Conservation (phyloP, 1,140 invertebrate species). For the Marisa cornuarietis region DNA sequence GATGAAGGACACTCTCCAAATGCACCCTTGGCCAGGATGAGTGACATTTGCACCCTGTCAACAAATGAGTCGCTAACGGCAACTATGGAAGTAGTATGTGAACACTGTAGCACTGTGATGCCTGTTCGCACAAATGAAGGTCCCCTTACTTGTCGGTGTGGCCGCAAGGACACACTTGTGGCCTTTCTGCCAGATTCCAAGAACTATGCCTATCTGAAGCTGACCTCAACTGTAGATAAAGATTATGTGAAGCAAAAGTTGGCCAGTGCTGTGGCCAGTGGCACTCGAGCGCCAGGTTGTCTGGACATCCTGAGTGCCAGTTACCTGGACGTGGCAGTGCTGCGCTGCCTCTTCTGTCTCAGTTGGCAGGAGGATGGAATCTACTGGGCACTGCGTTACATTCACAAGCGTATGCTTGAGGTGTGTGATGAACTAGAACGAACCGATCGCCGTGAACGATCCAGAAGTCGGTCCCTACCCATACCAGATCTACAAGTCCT, state of each 20-base stretch:
- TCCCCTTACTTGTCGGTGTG: slow-evolving; percentile 51
- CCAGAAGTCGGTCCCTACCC: slow-evolving; percentile 89
- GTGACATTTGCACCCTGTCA: slow-evolving; percentile 60
- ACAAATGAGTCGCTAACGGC: slow-evolving; percentile 55
- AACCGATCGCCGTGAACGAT: slow-evolving; percentile 77
- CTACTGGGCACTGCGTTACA: slow-evolving; percentile 93
- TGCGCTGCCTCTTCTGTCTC: slow-evolving; percentile 94
- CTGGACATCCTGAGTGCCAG: slow-evolving; percentile 73
- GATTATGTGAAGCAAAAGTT: slow-evolving; percentile 60
- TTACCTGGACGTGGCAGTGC: slow-evolving; percentile 93
- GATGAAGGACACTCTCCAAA: slow-evolving; percentile 43
- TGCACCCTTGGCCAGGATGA: slow-evolving; percentile 61
- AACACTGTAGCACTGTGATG: slow-evolving; percentile 62
- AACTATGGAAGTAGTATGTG: slow-evolving; percentile 60
- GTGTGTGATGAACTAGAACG: slow-evolving; percentile 75
- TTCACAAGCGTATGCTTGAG: slow-evolving; percentile 67
- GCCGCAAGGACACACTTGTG: slow-evolving; percentile 52
- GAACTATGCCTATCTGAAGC: slow-evolving; percentile 44
- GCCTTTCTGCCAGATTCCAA: slow-evolving; percentile 47
- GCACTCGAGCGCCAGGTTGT: slow-evolving; percentile 44
- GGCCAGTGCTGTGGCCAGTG: slow-evolving; percentile 54
- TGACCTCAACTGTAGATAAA: slow-evolving; percentile 53
- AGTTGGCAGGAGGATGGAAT: slow-evolving; percentile 99
- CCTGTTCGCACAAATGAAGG: slow-evolving; percentile 37
- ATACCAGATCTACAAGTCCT: slow-evolving; percentile 89